Evolutionary conservation across 2,888 invertebrate genomes (phyloP), one percentile per base, ranked within the genome.

Genomic region (Ptychoptera contaminata): DNA sequence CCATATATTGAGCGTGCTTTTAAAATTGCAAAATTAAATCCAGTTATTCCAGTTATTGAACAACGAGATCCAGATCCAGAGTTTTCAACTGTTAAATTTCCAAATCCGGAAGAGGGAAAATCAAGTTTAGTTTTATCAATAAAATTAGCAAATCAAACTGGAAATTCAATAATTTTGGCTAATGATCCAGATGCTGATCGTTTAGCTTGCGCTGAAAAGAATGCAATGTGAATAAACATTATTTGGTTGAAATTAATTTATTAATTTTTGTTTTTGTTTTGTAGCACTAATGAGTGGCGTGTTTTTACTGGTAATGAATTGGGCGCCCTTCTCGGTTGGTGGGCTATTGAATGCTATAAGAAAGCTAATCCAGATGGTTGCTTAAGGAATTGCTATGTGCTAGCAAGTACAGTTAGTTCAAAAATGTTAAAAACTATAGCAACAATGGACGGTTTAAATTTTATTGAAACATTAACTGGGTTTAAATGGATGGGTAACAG

Each of bases 161-260:
- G 70, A 0, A 78, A 80, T 39, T 69, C 71, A 0, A 67, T 96
- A 6, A 87, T 97, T 52, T 69, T 98, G 41, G 96, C 94, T 9
- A 98, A 97, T 63, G 98, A 98, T 67, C 98, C 98, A 0, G 98
- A 99, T 64, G 97, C 97, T 1, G 98, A 98, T 67, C 74, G 98
- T 46, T 69, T 96, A 51, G 96, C 94, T 0, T 79, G 91, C 16
- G 97, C 96, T 0, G 93, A 94, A 60, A 85, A 80, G 61, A 71
- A 77, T 57, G 57, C 64, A 6, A 67, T 66, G 83, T 84, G 59
- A 55, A 54, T 54, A 47, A 38, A 46, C 4, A 32, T 9, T 32
- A 32, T n/a, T 11, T 11, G 4, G 2, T 32, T 32, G 2, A 3
- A 32, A 11, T 32, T n/a, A 9, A 3, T 32, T 32, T 32, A 32